These are phyloP conservation scores for Alligator sinensis DNA, from an alignment of 2,113 vertebrate species.

Conservation along the genomic window DNA sequence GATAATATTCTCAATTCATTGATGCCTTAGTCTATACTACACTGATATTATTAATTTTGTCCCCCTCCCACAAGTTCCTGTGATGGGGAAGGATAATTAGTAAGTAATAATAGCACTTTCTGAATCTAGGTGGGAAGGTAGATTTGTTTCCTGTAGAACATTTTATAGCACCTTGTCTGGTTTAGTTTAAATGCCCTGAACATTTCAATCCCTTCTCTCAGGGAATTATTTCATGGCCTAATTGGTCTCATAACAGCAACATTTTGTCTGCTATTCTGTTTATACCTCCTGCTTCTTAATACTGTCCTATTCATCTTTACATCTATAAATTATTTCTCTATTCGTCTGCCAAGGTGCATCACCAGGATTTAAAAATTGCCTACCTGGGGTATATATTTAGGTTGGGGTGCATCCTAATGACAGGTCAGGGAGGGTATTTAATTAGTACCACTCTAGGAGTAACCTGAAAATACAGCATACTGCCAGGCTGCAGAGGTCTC, in stretches of 20 bases:
- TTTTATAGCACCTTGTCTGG: not conserved
- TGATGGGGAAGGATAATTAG: no score
- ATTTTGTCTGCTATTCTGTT: not conserved
- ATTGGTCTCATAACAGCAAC: not conserved
- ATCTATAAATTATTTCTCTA: not conserved
- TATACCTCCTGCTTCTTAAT: not conserved
- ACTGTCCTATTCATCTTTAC: not conserved
- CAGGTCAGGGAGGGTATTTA: not conserved
- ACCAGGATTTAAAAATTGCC: not conserved
- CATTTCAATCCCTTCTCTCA: not conserved
- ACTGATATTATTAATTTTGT: no score
- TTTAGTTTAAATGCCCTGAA: not conserved
- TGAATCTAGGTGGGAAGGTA: not conserved
- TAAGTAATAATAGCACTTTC: not conserved
- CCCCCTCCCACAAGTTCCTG: no score
- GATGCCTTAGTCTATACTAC: no score
- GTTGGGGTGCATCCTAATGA: not conserved
- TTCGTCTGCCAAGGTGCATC: not conserved
- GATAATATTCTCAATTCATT: no score
- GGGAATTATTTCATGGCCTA: not conserved
- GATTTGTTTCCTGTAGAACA: not conserved
- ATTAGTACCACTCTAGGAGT: not conserved
- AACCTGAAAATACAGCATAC: not conserved
- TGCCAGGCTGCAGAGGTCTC: not conserved
- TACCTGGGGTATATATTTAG: not conserved